Base-by-base conservation (phyloP, 2,888 invertebrate species). In the Eilema caniola region DNA sequence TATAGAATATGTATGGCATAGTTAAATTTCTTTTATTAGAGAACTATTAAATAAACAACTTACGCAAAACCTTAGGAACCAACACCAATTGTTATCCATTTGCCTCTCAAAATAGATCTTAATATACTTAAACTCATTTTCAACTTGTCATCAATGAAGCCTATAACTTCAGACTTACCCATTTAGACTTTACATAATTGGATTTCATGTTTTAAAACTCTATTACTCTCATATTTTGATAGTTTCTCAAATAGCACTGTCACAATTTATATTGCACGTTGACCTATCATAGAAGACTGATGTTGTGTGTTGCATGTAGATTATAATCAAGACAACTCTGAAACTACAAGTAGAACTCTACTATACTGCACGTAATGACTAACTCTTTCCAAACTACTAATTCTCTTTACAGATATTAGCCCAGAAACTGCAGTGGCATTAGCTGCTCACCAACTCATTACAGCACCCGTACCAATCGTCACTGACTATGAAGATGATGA, bases 351-450 rank as follows among this genome's bases (percentile, higher is more conserved):
- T 59, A 25, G 59, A 53, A 31, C 57, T 56, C 3, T 59, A 66
- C 41, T 59, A 64, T 53, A 53, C 47, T 31, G 64, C 47, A 53
- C 64, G 47, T 11, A 41, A 53, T 72, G 69, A 68, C 72, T 72
- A 72, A 72, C 72, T 60, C 64, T 37, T 61, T 62, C 70, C 70
- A 66, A 66, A 66, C 31, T 66, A 66, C 66, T 66, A 66, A 66
- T 66, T 56, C 24, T 53, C 66, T 25, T 66, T 78, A 33, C 88
- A 95, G 95, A 93, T 75, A 87, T 90, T 77, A 91, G 83, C 75
- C 88, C 92, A 28, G 95, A 95, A 85, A 94, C 95, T 10, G 95
- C 94, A 1, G 84, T 95, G 65, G 95, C 95, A 2, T 85, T 95
- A 73, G 95, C 95, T 14, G 93, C 95, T 10, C 95, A 95, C 81